Conservation (phyloP, 2,113 vertebrate species). For the Phainopepla nitens region DNA sequence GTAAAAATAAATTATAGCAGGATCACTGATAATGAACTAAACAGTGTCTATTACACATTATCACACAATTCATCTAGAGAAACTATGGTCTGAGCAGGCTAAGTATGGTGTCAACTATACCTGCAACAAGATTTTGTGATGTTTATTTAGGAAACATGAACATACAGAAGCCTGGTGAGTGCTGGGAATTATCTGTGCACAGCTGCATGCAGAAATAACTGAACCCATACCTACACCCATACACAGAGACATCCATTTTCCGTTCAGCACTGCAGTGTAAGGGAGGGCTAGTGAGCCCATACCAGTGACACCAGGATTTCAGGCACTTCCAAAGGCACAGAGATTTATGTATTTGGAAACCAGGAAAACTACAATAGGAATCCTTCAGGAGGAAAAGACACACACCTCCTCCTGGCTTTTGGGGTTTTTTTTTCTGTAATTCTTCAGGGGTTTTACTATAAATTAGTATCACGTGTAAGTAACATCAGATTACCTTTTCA, state of each 20-base stretch:
- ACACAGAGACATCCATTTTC: fast-evolving
- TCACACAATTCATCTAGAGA: not conserved
- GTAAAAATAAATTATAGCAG: not conserved
- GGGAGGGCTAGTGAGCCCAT: not conserved
- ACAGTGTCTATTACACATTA: not conserved
- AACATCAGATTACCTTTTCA: constrained; percentile 81
- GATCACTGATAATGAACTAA: not conserved
- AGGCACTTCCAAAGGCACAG: not conserved
- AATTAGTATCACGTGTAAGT: not conserved
- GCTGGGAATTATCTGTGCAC: not conserved
- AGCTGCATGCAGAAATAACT: not conserved
- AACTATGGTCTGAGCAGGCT: not conserved
- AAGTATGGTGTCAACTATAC: not conserved
- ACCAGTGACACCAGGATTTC: not conserved
- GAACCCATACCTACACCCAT: not conserved
- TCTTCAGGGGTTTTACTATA: not conserved
- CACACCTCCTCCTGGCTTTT: too few species aligned
- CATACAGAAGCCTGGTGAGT: not conserved
- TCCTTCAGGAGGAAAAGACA: not conserved
- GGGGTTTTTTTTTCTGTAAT: not conserved
- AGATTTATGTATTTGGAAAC: not conserved
- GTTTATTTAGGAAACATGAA: not conserved
- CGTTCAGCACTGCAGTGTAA: not conserved
- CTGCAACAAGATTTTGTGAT: not conserved
- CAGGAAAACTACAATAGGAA: not conserved